Evolutionary conservation across 2,888 invertebrate genomes (phyloP).

Genomic region (Aphrophora alni): DNA sequence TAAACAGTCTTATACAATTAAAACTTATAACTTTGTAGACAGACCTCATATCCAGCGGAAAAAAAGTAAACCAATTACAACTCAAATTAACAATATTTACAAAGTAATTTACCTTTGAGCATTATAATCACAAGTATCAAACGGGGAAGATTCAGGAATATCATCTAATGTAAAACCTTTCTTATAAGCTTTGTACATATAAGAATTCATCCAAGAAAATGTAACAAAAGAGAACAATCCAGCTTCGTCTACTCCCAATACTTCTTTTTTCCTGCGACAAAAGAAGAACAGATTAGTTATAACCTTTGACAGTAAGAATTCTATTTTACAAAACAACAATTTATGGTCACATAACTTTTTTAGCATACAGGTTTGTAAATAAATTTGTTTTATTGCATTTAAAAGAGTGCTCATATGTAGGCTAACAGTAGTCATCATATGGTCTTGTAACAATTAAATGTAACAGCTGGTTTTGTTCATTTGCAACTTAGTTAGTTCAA

Average conservation of each 20-base stretch:
- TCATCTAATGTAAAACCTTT: slow-evolving; percentile 57
- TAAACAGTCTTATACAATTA: no score
- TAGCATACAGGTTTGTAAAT: not conserved
- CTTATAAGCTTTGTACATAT: slow-evolving; percentile 60
- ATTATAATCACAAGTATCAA: slow-evolving; percentile 61
- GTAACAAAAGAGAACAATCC: slow-evolving; percentile 61
- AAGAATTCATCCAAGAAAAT: slow-evolving; percentile 61
- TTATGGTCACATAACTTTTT: not conserved
- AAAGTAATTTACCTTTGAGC: slow-evolving; percentile 58
- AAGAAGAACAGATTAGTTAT: no score
- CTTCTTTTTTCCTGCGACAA: slow-evolving; percentile 49
- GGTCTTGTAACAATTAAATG: no score
- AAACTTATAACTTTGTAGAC: no score
- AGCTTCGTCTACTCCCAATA: slow-evolving; percentile 58
- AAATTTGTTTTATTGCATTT: no score
- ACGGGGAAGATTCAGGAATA: slow-evolving; percentile 57
- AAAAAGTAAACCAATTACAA: no score
- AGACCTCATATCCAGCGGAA: no score
- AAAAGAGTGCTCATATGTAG: no score
- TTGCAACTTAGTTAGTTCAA: no score
- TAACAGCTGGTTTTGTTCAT: no score
- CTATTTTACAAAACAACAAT: not conserved
- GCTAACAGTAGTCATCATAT: no score
- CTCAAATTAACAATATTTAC: no score
- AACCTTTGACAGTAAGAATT: not conserved